Percentiles rank a stretch among this genome's conserved stretches.
phyloP scores from a whole-genome alignment of 2,113 vertebrate genomes.

The Craseonycteris thonglongyai region DNA sequence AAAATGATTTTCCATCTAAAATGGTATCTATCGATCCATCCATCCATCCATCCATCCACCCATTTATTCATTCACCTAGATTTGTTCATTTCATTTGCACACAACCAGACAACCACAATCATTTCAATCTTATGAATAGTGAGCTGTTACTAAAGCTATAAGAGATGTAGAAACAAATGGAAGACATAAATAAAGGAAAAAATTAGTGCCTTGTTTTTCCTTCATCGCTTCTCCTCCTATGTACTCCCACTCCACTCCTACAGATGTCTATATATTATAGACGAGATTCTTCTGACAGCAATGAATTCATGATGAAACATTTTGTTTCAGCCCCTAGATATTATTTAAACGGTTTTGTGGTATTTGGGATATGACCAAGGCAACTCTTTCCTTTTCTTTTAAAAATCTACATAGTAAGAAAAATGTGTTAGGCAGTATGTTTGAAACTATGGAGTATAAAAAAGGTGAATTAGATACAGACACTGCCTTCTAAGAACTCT shows the following conservation, averaged over 20 bases:
- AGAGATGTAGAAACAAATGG: not conserved
- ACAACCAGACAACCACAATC: not conserved
- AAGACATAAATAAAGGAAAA: not conserved
- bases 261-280: not conserved
- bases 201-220: not conserved
- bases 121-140: not conserved
- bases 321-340: not conserved
- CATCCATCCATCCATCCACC: not conserved
- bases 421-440: not conserved
- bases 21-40: not conserved
- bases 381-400: not conserved
- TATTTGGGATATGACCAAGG: not conserved
- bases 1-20: not conserved
- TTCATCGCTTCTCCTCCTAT: not conserved
- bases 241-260: not conserved
- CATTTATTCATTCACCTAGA: not conserved
- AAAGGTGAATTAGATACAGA: not conserved
- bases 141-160: not conserved
- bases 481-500: not conserved
- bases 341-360: not conserved
- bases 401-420: not conserved
- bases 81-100: not conserved
- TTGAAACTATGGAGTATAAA: not conserved
- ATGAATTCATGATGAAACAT: not conserved
- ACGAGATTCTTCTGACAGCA: not conserved